These are phyloP conservation scores for Magallana angulata DNA, from an alignment of 1,140 invertebrate species.

Conservation along the genomic window DNA sequence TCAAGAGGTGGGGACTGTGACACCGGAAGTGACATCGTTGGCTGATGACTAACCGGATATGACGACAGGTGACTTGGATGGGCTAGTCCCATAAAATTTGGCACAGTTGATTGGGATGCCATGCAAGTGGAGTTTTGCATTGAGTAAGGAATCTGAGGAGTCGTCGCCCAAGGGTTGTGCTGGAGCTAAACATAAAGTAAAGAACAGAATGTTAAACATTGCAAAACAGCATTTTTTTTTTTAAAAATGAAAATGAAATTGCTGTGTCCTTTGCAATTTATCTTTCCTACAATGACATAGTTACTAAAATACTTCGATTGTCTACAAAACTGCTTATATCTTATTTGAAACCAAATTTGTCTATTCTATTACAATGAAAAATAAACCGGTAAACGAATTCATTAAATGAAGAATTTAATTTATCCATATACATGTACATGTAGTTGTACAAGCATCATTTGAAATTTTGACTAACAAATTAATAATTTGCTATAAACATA, in stretches of 20 bases:
- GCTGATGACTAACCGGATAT: conserved; percentile 48
- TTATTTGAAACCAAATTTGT: no score
- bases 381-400: no score
- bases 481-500: no score
- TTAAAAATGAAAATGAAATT: no score
- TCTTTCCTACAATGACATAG: no score
- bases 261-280: no score
- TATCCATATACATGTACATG: background rate
- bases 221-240: background rate
- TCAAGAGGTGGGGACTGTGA: conserved; percentile 59
- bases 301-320: no score
- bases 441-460: no score
- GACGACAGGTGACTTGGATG: conserved; percentile 59
- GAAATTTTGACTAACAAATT: no score
- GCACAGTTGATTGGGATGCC: conserved; percentile 63
- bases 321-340: no score
- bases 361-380: no score
- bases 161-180: conserved; percentile 60
- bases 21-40: conserved; percentile 50
- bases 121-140: conserved; percentile 66
- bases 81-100: conserved; percentile 68
- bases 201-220: background rate
- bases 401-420: background rate
- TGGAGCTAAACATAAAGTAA: conserved; percentile 59
- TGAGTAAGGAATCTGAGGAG: conserved; percentile 54